Conservation (phyloP, 1,140 invertebrate species). For the Tachypleus tridentatus region DNA sequence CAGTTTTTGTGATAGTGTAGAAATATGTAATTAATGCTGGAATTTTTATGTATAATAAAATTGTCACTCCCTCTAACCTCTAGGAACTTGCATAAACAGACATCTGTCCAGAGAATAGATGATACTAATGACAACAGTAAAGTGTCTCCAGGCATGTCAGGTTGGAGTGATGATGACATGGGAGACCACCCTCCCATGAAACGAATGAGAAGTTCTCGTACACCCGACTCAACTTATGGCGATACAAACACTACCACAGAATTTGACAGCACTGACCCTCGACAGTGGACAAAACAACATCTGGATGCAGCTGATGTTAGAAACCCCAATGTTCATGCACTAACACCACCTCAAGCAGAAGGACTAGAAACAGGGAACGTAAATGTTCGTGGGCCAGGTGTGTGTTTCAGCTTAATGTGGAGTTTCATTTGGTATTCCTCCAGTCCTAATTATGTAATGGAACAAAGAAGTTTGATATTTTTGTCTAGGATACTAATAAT, state of each 20-base stretch:
- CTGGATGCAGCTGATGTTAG: constrained; percentile 77
- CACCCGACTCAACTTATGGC: constrained; percentile 35
- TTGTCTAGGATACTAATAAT: too few species aligned
- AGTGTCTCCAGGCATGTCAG: constrained; percentile 38
- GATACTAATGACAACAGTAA: constrained; percentile 44
- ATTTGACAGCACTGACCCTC: constrained; percentile 69
- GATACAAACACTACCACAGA: constrained; percentile 65
- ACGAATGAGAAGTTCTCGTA: constrained; percentile 40
- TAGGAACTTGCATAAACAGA: constrained; percentile 67
- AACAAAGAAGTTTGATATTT: too few species aligned
- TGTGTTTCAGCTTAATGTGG: background rate
- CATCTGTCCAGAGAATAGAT: constrained; percentile 57
- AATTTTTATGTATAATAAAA: background rate
- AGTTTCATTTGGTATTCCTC: background rate
- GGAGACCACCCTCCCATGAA: constrained; percentile 73
- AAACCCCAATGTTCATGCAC: constrained; percentile 41
- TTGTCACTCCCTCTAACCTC: constrained; percentile 4
- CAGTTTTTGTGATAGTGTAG: too few species aligned
- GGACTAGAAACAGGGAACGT: constrained; percentile 26
- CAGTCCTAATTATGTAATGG: too few species aligned
- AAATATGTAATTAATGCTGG: constrained; percentile 1
- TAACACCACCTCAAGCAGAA: constrained; percentile 50
- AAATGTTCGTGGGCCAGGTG: constrained; percentile 18
- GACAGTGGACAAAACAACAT: constrained; percentile 85
- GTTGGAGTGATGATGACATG: constrained; percentile 77